Base-by-base conservation (phyloP, 2,113 vertebrate species). In the Motacilla tschutschensis region DNA sequence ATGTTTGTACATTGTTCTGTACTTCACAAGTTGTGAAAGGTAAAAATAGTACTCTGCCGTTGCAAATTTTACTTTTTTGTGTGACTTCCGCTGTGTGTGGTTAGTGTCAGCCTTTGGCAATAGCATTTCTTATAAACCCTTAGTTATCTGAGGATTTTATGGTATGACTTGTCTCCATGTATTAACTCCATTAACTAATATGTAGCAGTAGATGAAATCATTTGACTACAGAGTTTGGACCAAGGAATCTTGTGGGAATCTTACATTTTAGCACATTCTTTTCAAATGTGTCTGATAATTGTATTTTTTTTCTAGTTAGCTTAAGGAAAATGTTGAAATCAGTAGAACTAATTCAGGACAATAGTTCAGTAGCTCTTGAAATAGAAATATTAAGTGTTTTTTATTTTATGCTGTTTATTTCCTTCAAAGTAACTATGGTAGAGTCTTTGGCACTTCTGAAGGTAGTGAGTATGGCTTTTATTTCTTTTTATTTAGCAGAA, bases 241-340 rank as follows among this genome's bases (percentile, higher is more conserved):
- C 9, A 44, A 64, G 31, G 33, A 58, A 12, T 58, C 33, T 36
- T 0, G 0, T 59, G 8, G 3, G 9, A 79, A 24, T 67, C 40
- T 55, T 80, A 36, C 0, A 26, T 77, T 57, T 65, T 38, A 51
- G 11, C 2, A 1, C 2, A 6, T 40, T 63, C 3, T 81, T 5
- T 66, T 86, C 25, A 67, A 19, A 51, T 67, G 58, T 47, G 19
- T 59, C 18, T 64, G 36, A 8, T 73, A 4, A 15, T 58, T 48
- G 0, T 40, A 4, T 65, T 85, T 53, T 71, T 71, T 71, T 75
- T n/a, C 26, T 50, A 5, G 17, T 9, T 25, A 50, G 24, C 7
- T 63, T 28, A 58, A 40, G 17, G 46, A 55, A 72, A 67, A 28
- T 8, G 0, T 9, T 82, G 16, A 33, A 55, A 54, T 41, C 21